A percentile compares a stretch with the other conserved stretches of the same genome.
Evolutionary conservation across 2,113 vertebrate species (phyloP).

Genomic region (Daboia siamensis): DNA sequence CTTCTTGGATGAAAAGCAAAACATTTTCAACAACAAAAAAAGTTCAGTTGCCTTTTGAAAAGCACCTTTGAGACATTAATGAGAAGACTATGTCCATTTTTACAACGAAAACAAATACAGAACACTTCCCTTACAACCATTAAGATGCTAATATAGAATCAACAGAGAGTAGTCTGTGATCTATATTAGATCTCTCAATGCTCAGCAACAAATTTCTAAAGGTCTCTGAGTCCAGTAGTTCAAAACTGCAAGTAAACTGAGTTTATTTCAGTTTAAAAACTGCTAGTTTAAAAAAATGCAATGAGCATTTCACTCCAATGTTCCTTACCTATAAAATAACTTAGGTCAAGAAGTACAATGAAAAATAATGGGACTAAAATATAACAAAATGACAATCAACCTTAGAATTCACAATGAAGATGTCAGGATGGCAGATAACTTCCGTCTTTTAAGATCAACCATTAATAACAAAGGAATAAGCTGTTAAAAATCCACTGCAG

Average conservation of each 20-base stretch:
- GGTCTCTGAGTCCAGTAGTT: not conserved
- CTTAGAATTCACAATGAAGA: not conserved
- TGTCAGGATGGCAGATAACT: not conserved
- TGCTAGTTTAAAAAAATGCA: not conserved
- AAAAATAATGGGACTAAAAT: not conserved
- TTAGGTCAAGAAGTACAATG: not conserved
- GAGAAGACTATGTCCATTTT: not conserved
- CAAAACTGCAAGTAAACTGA: not conserved
- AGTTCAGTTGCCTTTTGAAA: not conserved
- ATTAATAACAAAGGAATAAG: not conserved
- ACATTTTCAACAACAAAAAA: not conserved
- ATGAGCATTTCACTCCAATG: not conserved
- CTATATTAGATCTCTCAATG: not conserved
- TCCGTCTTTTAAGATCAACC: not conserved
- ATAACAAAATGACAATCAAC: not conserved
- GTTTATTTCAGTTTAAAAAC: no score
- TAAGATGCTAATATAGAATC: not conserved
- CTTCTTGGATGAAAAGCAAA: not conserved
- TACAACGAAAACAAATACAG: not conserved
- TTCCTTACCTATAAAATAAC: not conserved
- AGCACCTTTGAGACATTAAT: not conserved
- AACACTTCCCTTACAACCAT: not conserved
- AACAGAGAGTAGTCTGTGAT: not conserved
- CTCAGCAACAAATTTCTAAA: not conserved
- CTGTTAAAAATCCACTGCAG: not conserved